Evolutionary conservation across 2,888 invertebrate species (phyloP), one percentile per base, ranked within the genome.

Genomic region (Sceliomorpha sp.): DNA sequence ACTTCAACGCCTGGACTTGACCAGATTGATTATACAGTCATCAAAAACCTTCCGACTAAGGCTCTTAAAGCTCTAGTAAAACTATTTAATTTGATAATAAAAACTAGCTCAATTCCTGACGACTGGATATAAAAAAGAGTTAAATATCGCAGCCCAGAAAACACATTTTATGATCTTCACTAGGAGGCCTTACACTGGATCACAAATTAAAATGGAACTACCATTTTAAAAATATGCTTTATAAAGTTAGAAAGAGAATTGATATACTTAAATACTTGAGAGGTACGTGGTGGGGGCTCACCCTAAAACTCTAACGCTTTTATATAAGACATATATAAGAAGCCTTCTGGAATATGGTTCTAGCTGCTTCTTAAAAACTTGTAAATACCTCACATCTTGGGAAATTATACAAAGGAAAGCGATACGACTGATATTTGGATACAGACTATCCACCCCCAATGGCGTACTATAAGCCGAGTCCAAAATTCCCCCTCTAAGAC

Each of bases 191-290:
- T 5, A 34, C 2, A 0, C 6, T 59, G 4, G 50, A 59, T 15
- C 14, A 42, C 10, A 48, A 27, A 36, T 6, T 50, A 7, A 31
- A 20, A 4, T 50, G 48, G 59, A 34, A 34, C 1, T 3, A 1
- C 0, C 47, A 47, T 10, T 10, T 6, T 1, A 48, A 13, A 1
- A 1, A 24, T 8, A 13, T 15, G 8, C 3, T 32, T 3, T 0
- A n/a, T 1, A 59, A 39, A 13, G 2, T 34, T 1, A 40, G 17
- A 8, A 32, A 51, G 6, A 51, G 44, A 24, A 8, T 39, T 1
- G 29, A 68, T 37, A 29, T 68, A n/a, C 12, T 60, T 10, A 62
- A 68, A 51, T 55, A 34, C 32, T 37, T 68, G 10, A 26, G 62
- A 24, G 40, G 40, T 6, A 51, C 51, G 0, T 56, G 34, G 37